Evolutionary conservation across 2,888 invertebrate species (phyloP), one percentile per base, ranked within the genome.

Genomic region (Metalampra italica): DNA sequence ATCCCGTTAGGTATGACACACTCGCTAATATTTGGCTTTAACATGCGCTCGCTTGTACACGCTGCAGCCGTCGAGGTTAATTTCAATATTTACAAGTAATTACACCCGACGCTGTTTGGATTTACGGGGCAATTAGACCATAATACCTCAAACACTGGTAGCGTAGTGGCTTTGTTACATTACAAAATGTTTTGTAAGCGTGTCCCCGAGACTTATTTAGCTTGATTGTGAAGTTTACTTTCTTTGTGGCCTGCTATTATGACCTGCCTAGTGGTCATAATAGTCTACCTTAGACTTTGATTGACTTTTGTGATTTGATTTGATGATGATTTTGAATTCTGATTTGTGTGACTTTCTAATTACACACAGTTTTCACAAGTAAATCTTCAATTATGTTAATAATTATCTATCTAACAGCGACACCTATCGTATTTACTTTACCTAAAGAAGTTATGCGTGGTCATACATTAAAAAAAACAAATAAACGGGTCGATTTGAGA

Each of bases 1-100:
- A 69, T 75, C 68, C 75, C 75, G 75, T 79, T 78, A 78, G 66
- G 60, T 69, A 62, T 69, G 72, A 71, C 67, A 72, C 64, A 64
- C 62, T 48, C 51, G 66, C 63, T 70, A 71, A 70, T 70, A 68
- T 75, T 75, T 63, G 63, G 64, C 62, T 65, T 65, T 62, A 59
- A 55, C 50, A 51, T 53, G 43, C 45, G 48, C 41, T 32, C 12
- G 11, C 29, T 41, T 39, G n/a, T 1, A 32, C 36, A 7, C 3
- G 36, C 56, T 60, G 50, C 56, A 60, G 62, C 54, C 56, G 61
- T 56, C 60, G 56, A 64, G 56, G 64, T 66, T 66, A 74, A 73
- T 74, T 70, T 66, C 67, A 65, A 66, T 67, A 68, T 69, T 72
- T 67, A 68, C 59, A 56, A 53, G 66, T 64, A 76, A 74, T 80